A percentile compares a stretch with the other conserved stretches of the same genome.
Conservation (phyloP, 2,113 vertebrate genomes). For the Poecile atricapillus region DNA sequence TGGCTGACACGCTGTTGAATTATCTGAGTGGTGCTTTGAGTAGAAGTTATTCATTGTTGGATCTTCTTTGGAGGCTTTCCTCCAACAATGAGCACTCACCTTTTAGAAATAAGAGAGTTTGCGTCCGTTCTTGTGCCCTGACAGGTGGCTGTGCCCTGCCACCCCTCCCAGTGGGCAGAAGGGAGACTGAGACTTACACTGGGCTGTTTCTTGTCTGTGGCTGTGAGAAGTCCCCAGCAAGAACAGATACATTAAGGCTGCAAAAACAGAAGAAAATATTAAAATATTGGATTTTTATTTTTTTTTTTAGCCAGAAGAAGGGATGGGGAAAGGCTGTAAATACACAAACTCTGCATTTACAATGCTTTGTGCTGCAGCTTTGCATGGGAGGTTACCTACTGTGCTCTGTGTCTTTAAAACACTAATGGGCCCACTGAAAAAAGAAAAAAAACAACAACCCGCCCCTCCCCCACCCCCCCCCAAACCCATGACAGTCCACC, state of each 20-base stretch:
- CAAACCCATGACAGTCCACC: constrained; percentile 73
- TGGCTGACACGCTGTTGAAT: not conserved
- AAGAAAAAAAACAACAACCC: not conserved
- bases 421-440: constrained; percentile 65
- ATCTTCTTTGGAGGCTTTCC: not conserved
- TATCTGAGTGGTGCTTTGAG: not conserved
- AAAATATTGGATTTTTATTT: not conserved
- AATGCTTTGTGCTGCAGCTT: not conserved
- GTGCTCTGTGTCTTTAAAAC: constrained; percentile 71
- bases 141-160: not conserved
- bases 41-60: not conserved
- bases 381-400: not conserved
- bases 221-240: not conserved
- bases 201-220: not conserved
- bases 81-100: not conserved
- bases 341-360: not conserved
- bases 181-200: fast-evolving
- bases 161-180: fast-evolving
- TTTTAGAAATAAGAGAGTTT: not conserved
- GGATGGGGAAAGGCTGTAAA: not conserved
- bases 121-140: fast-evolving
- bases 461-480: fast-evolving
- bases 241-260: not conserved
- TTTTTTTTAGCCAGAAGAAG: not conserved
- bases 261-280: not conserved